Base-by-base conservation (phyloP, 2,113 vertebrate species). In the Pluvianellus socialis region DNA sequence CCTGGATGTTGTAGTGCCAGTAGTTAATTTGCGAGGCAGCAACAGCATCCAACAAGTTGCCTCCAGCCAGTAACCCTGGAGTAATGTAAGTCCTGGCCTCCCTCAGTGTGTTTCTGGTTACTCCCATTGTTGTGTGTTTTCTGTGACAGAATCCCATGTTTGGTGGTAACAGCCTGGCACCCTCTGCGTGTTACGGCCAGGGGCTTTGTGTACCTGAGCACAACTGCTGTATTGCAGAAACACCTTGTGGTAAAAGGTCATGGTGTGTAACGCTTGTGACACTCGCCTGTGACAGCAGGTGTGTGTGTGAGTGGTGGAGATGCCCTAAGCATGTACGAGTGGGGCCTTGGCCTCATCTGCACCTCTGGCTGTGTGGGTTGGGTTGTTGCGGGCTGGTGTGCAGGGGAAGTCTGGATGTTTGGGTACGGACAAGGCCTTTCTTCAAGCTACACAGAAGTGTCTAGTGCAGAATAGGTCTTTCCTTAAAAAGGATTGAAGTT, bases 221-320 rank as follows among this genome's bases (percentile, higher is more conserved):
- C 12, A 40, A 5, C 0, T 5, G 23, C 38, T 73, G 47, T 49
- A 40, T 28, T 45, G 42, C 47, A 63, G 59, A 33, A 50, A 6
- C 14, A 23, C 13, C 19, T 35, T 70, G 84, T 44, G 71, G 38
- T 23, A 2, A 19, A 30, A 11, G 4, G 10, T 27, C 7, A 10
- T 8, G 32, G 50, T 35, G 42, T 4, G 18, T n/a, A 6, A n/a
- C 6, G 6, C 8, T 15, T 44, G 28, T 7, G 50, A 23, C 1
- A 3, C 7, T 22, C 1, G 0, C 4, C 1, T 7, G 10, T 9
- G 26, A 10, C 30, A 63, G 22, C 10, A 0, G 27, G 18, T 3
- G 6, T 5, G 22, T 10, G 16, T 14, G 20, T 1, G 3, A 9
- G 66, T 53, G 17, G 7, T 45, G 24, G 20, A 32, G 45, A 32